Conservation (phyloP, 2,888 invertebrate genomes). For the Zygogramma bicolorata region DNA sequence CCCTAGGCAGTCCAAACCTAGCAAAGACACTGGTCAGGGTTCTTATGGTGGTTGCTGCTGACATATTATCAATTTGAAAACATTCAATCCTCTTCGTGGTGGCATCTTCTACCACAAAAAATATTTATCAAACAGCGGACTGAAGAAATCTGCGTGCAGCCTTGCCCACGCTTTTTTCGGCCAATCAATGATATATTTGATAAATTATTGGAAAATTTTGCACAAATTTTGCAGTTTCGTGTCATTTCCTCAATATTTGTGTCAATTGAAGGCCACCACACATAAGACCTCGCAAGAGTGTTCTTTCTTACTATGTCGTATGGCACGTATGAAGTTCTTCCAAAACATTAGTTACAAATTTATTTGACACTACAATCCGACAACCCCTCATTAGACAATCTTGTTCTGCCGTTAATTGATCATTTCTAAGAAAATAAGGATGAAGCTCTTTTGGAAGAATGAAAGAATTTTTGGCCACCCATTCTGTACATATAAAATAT, state of each 20-base stretch:
- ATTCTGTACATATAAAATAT: constrained; percentile 13
- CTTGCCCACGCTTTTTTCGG: constrained; percentile 18
- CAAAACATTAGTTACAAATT: background rate
- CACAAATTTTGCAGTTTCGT: constrained; percentile 19
- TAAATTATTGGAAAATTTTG: constrained; percentile 16
- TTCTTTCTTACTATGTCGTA: constrained; percentile 24
- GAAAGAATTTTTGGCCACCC: constrained; percentile 15
- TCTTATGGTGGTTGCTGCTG: background rate
- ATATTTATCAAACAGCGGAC: background rate
- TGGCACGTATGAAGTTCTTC: constrained; percentile 11
- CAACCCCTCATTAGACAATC: constrained; percentile 27
- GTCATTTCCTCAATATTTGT: constrained; percentile 9
- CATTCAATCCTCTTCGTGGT: background rate
- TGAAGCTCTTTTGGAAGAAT: background rate
- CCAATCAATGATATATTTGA: constrained; percentile 13
- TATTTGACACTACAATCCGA: constrained; percentile 19
- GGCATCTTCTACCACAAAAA: background rate
- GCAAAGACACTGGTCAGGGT: background rate
- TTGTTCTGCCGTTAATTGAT: constrained; percentile 19
- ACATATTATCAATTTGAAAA: constrained; percentile 5
- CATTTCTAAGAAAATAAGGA: constrained; percentile 2
- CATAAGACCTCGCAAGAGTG: constrained; percentile 8
- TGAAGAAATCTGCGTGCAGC: constrained; percentile 22
- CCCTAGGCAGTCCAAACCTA: background rate
- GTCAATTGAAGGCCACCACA: constrained; percentile 21